phyloP scores from a whole-genome alignment of 2,113 vertebrate genomes.

The Passerina amoena region DNA sequence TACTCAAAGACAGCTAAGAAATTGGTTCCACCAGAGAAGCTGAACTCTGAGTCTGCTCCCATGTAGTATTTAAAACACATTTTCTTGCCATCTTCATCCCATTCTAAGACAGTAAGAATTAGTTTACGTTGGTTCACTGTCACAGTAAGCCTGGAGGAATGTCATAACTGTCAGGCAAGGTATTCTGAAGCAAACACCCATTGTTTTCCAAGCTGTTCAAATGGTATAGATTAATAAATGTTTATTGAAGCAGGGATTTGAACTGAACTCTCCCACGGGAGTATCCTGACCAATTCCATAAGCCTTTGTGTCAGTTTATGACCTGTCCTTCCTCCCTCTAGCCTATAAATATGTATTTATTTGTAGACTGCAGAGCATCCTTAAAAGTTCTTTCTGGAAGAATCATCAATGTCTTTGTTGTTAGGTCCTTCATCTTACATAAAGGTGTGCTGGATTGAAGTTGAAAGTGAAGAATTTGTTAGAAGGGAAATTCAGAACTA shows the following conservation, averaged over 20 bases:
- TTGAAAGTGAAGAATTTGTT: not conserved
- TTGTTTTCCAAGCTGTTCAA: not conserved
- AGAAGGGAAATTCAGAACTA: not conserved
- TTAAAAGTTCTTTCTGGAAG: not conserved
- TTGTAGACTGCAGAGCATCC: not conserved
- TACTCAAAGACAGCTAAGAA: not conserved
- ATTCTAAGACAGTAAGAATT: not conserved
- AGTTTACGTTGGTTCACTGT: not conserved
- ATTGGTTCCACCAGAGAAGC: not conserved
- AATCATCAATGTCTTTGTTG: not conserved
- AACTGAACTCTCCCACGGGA: not conserved
- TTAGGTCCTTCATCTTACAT: not conserved
- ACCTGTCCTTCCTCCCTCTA: not conserved
- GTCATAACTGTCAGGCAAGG: not conserved
- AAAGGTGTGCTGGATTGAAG: not conserved
- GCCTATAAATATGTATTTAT: not conserved
- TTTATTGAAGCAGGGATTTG: not conserved
- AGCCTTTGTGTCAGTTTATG: not conserved
- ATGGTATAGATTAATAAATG: not conserved
- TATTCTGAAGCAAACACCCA: not conserved
- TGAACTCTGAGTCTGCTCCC: not conserved
- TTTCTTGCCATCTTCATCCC: not conserved
- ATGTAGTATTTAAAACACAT: not conserved
- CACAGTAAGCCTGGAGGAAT: not conserved
- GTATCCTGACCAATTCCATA: not conserved